phyloP scores from a whole-genome alignment of 2,888 invertebrate species.

The Incurvaria masculella region DNA sequence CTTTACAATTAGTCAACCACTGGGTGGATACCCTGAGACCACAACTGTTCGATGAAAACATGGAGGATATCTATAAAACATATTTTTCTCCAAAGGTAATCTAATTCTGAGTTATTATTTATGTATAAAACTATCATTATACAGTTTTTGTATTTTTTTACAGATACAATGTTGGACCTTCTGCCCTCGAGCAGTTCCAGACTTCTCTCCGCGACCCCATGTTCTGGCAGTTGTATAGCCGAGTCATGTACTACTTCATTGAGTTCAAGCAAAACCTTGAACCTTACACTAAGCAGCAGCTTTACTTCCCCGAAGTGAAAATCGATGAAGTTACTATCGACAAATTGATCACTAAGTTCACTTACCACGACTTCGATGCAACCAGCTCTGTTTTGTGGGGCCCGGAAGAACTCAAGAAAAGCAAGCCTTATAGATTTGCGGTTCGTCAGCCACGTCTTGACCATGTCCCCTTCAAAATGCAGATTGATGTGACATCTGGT shows the following conservation, averaged over 20 bases:
- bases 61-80: no score
- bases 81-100: no score
- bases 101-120: no score
- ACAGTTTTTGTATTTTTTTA: no score
- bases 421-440: slow-evolving; percentile 43
- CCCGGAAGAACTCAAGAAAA: slow-evolving; percentile 28
- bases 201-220: slow-evolving; percentile 68
- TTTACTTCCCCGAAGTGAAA: slow-evolving; percentile 58
- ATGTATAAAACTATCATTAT: no score
- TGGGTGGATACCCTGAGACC: no score
- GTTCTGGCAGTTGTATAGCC: slow-evolving; percentile 66
- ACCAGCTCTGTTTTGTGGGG: slow-evolving; percentile 47
- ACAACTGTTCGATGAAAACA: no score
- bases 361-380: slow-evolving; percentile 61
- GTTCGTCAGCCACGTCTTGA: slow-evolving; percentile 68
- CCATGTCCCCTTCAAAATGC: slow-evolving; percentile 64
- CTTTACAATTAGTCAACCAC: no score
- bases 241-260: slow-evolving; percentile 53
- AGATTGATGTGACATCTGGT: slow-evolving; percentile 58
- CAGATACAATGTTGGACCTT: slow-evolving; percentile 48
- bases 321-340: slow-evolving; percentile 60
- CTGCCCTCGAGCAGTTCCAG: slow-evolving; percentile 60
- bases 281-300: slow-evolving; percentile 56
- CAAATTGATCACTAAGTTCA: slow-evolving; percentile 63
- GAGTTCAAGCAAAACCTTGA: slow-evolving; percentile 58